A percentile compares a stretch with the other conserved stretches of the same genome.
These are phyloP conservation scores for Monodelphis domestica DNA, from an alignment of 2,797 vertebrate genomes.

Conservation along the genomic window DNA sequence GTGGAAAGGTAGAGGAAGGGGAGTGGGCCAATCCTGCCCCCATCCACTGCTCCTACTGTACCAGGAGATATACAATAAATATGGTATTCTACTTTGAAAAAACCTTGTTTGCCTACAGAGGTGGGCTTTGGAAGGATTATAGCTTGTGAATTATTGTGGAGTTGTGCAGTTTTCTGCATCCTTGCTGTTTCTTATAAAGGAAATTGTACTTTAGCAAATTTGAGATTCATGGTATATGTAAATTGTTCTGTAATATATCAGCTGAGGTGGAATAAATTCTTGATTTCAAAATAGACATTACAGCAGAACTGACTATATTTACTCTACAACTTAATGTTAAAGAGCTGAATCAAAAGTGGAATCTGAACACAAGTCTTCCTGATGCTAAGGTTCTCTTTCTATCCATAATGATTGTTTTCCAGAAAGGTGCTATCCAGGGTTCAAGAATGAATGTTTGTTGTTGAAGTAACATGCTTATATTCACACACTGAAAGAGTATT, in stretches of 20 bases:
- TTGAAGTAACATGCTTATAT: neutral
- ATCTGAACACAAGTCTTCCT: neutral
- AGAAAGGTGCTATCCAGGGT: neutral
- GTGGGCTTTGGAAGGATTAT: neutral
- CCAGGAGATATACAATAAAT: neutral
- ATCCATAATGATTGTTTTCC: neutral
- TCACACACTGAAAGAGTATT: neutral
- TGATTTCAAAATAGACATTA: neutral
- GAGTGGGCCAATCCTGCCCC: neutral
- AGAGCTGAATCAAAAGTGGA: neutral
- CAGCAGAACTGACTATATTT: neutral
- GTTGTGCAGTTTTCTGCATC: neutral
- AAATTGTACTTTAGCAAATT: neutral
- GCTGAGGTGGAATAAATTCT: neutral
- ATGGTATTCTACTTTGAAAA: neutral
- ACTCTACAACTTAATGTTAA: neutral
- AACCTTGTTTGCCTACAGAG: neutral
- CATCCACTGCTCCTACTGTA: neutral
- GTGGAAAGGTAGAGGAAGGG: too few species aligned
- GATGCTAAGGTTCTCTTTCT: neutral
- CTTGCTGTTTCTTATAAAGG: neutral
- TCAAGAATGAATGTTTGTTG: neutral
- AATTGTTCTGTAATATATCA: neutral
- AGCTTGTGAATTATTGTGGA: neutral
- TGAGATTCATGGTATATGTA: neutral